Evolutionary conservation across 2,797 vertebrate species (phyloP), one percentile per base, ranked within the genome.

Genomic region (Parauchenoglanis punctatus): DNA sequence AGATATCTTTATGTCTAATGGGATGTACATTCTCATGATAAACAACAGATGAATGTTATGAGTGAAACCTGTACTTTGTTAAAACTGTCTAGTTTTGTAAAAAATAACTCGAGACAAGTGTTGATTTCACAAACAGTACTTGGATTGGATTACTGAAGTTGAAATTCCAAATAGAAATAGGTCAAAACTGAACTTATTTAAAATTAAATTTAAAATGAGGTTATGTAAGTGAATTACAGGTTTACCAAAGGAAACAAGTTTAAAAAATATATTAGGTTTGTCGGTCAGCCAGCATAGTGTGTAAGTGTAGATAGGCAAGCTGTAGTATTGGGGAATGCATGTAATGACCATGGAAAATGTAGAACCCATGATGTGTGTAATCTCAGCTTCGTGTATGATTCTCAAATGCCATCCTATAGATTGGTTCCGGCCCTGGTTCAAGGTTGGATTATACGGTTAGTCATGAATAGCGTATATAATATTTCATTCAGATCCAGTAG

Each of bases 381-480:
- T 63, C 84, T 59, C 56, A 58, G 76, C 63, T 58, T 83, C 76
- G n/a, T 44, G 78, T 49, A 49, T 83, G 63, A 83, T 82, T 77
- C 68, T 83, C 49, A 86, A 81, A 67, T 86, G 67, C 83, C 83
- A 72, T 73, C 52, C 56, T n/a, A 59, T 59, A 84, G 68, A 84
- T 84, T 72, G 83, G 67, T 44, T 76, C 72, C 31, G 17, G 72
- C 28, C 25, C 73, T 35, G 67, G 84, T 85, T 85, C 75, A 67
- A 52, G 46, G n/a, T 78, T 78, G 75, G 87, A 80, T 90, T 88
- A 88, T 87, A 90, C 68, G 85, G 77, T 81, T 87, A 59, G 85
- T 78, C 86, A 85, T 86, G 87, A 90, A 81, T 88, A 81, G 85
- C 84, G 85, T 89, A 80, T 81, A 87, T 88, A 88, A 88, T 86